These are phyloP conservation scores for Gambelia wislizenii DNA, from an alignment of 2,797 vertebrate species.

Conservation along the genomic window DNA sequence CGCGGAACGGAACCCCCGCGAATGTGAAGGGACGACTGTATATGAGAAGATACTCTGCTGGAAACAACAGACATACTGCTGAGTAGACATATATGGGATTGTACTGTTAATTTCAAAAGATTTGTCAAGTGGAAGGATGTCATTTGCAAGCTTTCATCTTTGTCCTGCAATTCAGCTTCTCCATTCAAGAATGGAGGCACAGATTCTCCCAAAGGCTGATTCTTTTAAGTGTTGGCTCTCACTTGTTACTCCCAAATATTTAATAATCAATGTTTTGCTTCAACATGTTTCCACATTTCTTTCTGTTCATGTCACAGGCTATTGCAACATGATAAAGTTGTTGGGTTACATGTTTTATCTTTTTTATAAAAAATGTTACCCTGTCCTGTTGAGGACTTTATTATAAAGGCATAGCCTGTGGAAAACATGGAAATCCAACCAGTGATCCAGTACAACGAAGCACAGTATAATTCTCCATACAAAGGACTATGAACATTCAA, in stretches of 20 bases:
- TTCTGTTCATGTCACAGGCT: background rate
- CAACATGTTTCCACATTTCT: background rate
- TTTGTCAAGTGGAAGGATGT: fast-evolving
- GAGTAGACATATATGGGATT: background rate
- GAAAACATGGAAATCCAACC: background rate
- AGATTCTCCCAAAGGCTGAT: background rate
- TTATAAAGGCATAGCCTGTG: background rate
- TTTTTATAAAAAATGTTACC: background rate
- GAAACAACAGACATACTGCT: background rate
- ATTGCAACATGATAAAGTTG: background rate
- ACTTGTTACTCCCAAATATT: background rate
- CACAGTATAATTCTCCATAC: conserved; percentile 50
- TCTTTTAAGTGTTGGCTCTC: background rate
- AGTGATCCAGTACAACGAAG: background rate
- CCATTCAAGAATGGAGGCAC: background rate
- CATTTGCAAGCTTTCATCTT: background rate
- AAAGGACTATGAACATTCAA: conserved; percentile 61
- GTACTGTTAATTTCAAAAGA: background rate
- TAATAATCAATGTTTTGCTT: background rate
- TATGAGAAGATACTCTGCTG: background rate
- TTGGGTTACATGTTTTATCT: background rate
- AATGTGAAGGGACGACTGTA: too few relatives aligned
- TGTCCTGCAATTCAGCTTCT: background rate
- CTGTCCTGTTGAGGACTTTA: background rate
- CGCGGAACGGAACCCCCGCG: too few relatives aligned